Conservation (phyloP, 1,140 invertebrate species). For the Episyrphus balteatus region DNA sequence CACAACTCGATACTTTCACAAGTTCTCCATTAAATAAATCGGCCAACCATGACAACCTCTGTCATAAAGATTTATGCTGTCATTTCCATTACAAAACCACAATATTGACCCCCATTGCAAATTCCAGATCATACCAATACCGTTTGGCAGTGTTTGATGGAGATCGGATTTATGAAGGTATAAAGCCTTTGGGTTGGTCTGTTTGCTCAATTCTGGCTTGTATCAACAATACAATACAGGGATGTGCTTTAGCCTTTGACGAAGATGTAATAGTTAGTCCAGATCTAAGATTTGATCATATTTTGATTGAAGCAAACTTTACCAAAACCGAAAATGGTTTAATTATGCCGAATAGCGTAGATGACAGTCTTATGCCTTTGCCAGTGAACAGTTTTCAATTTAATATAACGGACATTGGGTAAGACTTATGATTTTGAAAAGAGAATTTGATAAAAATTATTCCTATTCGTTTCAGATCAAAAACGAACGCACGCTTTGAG, state of each 20-base stretch:
- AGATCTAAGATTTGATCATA: conserved; percentile 8
- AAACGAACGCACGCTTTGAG: conserved; percentile 7
- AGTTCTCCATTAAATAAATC: neutral
- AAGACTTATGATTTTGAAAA: neutral
- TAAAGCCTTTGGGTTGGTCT: conserved; percentile 16
- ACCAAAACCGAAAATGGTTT: conserved; percentile 12
- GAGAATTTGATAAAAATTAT: neutral
- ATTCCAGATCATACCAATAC: conserved; percentile 11
- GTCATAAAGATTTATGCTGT: conserved; percentile 19
- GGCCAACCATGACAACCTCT: neutral
- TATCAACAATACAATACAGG: conserved; percentile 10
- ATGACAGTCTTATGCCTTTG: conserved; percentile 17
- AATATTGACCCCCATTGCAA: neutral
- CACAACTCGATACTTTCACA: conserved; percentile 4
- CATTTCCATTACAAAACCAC: conserved; percentile 13
- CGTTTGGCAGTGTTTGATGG: conserved; percentile 23
- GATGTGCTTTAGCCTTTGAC: conserved; percentile 15
- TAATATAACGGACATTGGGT: conserved; percentile 9
- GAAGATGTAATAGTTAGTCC: neutral
- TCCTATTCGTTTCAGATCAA: neutral
- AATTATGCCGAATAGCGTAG: conserved; percentile 16
- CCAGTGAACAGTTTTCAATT: conserved; percentile 17
- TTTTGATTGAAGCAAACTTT: conserved; percentile 13
- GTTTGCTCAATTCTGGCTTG: conserved; percentile 26
- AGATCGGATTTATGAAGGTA: conserved; percentile 14